Evolutionary conservation across 2,888 invertebrate genomes (phyloP).

Genomic region (Eristalinus aeneus): DNA sequence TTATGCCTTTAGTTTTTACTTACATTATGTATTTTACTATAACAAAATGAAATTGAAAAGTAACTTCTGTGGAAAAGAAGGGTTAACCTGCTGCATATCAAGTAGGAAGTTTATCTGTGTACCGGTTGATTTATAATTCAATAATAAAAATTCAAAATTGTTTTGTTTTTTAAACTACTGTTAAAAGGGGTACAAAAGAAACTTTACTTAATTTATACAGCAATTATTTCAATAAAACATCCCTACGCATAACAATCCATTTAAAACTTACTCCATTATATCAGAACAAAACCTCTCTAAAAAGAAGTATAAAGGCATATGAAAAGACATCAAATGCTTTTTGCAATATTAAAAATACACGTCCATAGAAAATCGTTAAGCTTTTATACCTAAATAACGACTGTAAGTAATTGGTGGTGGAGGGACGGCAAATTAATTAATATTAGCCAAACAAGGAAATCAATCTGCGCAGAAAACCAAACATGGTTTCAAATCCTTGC

Average conservation of each 20-base stretch:
- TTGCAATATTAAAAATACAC: not conserved
- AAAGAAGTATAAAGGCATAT: not conserved
- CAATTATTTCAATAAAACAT: too few species aligned
- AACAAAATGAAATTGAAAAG: too few species aligned
- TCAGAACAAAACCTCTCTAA: not conserved
- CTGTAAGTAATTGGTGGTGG: not conserved
- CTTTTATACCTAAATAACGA: not conserved
- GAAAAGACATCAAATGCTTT: not conserved
- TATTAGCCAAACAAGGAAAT: not conserved
- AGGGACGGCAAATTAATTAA: not conserved
- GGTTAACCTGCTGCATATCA: too few species aligned
- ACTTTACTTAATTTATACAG: too few species aligned
- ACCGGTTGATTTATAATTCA: too few species aligned
- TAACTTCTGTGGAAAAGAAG: too few species aligned
- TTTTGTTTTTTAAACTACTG: too few species aligned
- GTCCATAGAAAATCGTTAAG: not conserved
- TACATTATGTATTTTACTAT: too few species aligned
- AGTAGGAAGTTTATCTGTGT: too few species aligned
- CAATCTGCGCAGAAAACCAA: not conserved
- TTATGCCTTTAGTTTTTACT: too few species aligned
- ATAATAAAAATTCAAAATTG: too few species aligned
- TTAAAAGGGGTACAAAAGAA: too few species aligned
- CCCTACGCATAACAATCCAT: not conserved
- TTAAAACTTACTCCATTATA: not conserved
- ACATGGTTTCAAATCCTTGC: not conserved